A percentile compares a stretch with the other conserved stretches of the same genome.
phyloP scores from a whole-genome alignment of 2,797 vertebrate species.

The Protonibea diacanthus region DNA sequence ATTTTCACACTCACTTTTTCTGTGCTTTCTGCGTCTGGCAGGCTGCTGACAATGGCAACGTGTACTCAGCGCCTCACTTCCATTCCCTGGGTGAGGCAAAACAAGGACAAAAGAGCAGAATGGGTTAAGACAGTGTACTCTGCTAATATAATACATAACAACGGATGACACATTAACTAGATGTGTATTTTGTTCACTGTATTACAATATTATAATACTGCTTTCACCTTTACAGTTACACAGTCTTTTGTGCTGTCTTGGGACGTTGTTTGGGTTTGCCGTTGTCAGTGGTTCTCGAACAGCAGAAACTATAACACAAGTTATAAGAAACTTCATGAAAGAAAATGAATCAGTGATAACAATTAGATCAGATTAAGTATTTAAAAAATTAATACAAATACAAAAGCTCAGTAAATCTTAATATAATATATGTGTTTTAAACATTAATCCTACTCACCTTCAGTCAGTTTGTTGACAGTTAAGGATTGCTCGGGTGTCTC shows the following conservation, averaged over 20 bases:
- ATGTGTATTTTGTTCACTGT: background rate
- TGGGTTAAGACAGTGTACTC: background rate
- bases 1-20: slow-evolving; percentile 51
- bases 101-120: slow-evolving; percentile 7
- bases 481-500: slow-evolving; percentile 26
- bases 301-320: slow-evolving; percentile 47
- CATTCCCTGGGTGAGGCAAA: slow-evolving; percentile 29
- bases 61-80: background rate
- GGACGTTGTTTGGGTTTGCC: background rate
- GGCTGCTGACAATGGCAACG: slow-evolving; percentile 28
- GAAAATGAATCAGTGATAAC: background rate
- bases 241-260: background rate
- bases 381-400: background rate
- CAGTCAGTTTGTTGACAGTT: background rate
- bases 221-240: slow-evolving; percentile 68
- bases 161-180: background rate
- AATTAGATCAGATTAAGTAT: background rate
- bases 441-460: slow-evolving; percentile 43
- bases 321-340: background rate
- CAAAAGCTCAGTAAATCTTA: background rate
- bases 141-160: background rate
- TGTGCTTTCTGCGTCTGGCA: background rate
- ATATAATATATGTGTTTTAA: background rate
- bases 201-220: background rate
- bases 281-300: slow-evolving; percentile 1